Conservation (phyloP, 2,888 invertebrate genomes). For the Zeuzera pyrina region DNA sequence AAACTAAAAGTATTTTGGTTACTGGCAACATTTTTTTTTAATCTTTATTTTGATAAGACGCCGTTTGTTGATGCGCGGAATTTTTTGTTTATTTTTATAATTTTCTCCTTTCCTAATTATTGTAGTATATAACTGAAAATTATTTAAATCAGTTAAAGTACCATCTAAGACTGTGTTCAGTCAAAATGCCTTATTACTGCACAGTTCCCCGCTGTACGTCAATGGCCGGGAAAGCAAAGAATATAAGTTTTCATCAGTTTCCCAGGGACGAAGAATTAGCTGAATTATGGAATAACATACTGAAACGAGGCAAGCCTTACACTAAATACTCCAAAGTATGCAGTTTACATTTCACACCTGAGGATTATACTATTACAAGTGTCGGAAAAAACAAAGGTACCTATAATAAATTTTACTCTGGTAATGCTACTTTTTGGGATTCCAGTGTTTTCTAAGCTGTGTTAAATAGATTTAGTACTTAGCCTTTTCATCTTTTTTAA, state of each 20-base stretch:
- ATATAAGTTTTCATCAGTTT: slow-evolving; percentile 65
- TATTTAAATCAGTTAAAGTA: slow-evolving; percentile 38
- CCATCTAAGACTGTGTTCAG: slow-evolving; percentile 23
- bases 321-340: slow-evolving; percentile 69
- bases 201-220: slow-evolving; percentile 67
- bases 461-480: too few species aligned
- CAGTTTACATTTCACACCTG: slow-evolving; percentile 59
- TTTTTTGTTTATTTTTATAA: slow-evolving; percentile 60
- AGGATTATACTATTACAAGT: slow-evolving; percentile 59
- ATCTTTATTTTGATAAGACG: slow-evolving; percentile 40
- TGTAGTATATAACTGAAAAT: slow-evolving; percentile 12
- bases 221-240: slow-evolving; percentile 65
- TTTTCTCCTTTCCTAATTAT: slow-evolving; percentile 2
- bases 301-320: slow-evolving; percentile 64
- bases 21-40: too few species aligned
- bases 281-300: slow-evolving; percentile 55
- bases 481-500: too few species aligned
- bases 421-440: not conserved
- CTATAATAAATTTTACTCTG: too few species aligned
- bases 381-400: slow-evolving; percentile 64
- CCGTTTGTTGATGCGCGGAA: slow-evolving; percentile 54
- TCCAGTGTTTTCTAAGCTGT: too few species aligned
- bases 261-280: slow-evolving; percentile 58
- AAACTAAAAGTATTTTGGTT: too few species aligned
- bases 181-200: slow-evolving; percentile 66